Base-by-base conservation (phyloP, 2,797 vertebrate species). In the Lophura swinhoii region DNA sequence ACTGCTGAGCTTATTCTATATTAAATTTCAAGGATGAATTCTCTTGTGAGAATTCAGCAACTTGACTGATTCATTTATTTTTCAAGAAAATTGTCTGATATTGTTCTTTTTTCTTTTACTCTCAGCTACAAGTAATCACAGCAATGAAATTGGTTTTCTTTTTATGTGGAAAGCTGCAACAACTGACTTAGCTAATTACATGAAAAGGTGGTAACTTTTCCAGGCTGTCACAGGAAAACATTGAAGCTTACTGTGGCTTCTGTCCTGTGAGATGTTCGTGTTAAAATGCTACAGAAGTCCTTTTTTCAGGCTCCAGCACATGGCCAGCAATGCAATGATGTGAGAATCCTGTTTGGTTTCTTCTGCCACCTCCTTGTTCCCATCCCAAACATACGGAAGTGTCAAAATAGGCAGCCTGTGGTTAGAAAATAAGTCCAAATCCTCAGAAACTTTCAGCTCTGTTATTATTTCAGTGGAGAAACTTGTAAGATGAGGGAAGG, bases 1-100 rank as follows among this genome's bases (percentile, higher is more conserved):
- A 62, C 55, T 84, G 76, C 37, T 49, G 49, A 80, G 46, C 46
- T 80, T 58, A 14, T 71, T 87, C 28, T 44, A 18, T 84, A 69
- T 94, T 84, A 77, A 80, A 75, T 88, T 84, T 43, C 3, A 68
- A 58, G 56, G 67, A 88, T 84, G 35, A 75, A 69, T 73, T 75
- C 26, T 70, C 63, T 33, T 44, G 21, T 48, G 63, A 82, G 23
- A 73, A 69, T 82, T 4, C 62, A 85, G 21, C 0, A 3, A 39
- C 43, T 84, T 84, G 83, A 72, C 67, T 10, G 31, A n/a, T 82
- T 77, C 7, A 80, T 64, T 84, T 86, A 68, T 85, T 93, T 92
- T 83, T 87, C 41, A 90, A 88, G 80, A 66, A 69, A 79, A 48
- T 9, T 49, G 41, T 56, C 56, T 69, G 33, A 8, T 1, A 29